Conservation (phyloP, 2,797 vertebrate species). For the Furcifer pardalis region DNA sequence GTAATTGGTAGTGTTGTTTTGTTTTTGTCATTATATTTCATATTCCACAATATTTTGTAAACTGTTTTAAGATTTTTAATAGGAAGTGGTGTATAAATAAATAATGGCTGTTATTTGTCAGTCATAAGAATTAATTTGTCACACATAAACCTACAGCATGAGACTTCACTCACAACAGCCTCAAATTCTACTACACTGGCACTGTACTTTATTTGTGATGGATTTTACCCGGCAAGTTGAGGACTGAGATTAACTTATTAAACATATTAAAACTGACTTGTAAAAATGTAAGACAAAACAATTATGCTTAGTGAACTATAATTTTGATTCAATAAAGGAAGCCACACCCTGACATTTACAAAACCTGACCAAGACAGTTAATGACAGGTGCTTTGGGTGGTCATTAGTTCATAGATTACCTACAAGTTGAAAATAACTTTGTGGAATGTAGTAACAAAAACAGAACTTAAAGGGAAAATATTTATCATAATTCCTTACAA, state of each 20-base stretch:
- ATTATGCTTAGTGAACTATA: background rate
- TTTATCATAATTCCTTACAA: background rate
- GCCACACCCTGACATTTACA: background rate
- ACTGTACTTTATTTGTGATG: background rate
- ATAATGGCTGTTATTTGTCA: background rate
- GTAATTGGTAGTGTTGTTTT: background rate
- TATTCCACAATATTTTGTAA: background rate
- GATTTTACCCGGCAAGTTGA: background rate
- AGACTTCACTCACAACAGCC: background rate
- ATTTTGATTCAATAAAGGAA: background rate
- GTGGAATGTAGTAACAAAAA: no score
- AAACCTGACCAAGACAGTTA: no score
- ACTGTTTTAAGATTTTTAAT: background rate
- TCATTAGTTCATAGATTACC: no score
- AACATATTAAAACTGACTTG: background rate
- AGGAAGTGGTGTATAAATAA: background rate
- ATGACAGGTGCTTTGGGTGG: no score
- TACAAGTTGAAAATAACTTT: no score
- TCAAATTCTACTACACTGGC: background rate
- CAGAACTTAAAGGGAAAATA: no score
- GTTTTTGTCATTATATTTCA: background rate
- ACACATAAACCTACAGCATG: background rate
- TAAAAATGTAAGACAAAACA: background rate
- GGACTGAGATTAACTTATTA: background rate
- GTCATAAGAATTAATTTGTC: background rate